Conservation (phyloP, 2,113 vertebrate species). For the Patagioenas fasciata region DNA sequence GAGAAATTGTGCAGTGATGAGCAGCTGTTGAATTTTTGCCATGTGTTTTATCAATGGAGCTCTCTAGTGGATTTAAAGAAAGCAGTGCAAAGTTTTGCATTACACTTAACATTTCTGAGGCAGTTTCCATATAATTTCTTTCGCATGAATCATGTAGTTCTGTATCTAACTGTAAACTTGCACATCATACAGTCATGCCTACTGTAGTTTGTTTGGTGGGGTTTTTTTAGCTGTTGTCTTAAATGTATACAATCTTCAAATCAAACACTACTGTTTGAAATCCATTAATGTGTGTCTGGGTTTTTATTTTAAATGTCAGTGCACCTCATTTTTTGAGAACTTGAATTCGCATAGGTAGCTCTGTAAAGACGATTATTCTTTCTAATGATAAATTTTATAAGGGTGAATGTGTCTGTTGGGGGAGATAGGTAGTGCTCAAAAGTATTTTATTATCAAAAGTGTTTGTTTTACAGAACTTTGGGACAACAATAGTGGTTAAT, state of each 20-base stretch:
- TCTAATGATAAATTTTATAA: neutral
- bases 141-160: neutral
- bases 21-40: neutral
- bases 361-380: neutral
- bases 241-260: constrained; percentile 25
- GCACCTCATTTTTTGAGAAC: constrained; percentile 30
- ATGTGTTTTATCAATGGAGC: neutral
- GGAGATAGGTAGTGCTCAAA: constrained; percentile 44
- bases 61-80: neutral
- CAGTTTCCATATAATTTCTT: constrained; percentile 3
- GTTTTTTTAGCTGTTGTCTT: constrained; percentile 27
- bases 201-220: neutral
- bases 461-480: constrained; percentile 79
- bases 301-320: constrained; percentile 42
- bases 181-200: constrained; percentile 10
- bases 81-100: neutral
- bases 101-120: neutral
- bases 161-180: constrained; percentile 27
- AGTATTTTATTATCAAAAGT: constrained; percentile 70
- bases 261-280: constrained; percentile 43
- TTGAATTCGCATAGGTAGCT: constrained; percentile 11
- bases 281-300: constrained; percentile 27
- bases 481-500: constrained; percentile 83
- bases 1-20: neutral
- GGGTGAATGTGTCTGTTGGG: constrained; percentile 29